Evolutionary conservation across 2,113 vertebrate genomes (phyloP).

Genomic region (Camelus bactrianus): DNA sequence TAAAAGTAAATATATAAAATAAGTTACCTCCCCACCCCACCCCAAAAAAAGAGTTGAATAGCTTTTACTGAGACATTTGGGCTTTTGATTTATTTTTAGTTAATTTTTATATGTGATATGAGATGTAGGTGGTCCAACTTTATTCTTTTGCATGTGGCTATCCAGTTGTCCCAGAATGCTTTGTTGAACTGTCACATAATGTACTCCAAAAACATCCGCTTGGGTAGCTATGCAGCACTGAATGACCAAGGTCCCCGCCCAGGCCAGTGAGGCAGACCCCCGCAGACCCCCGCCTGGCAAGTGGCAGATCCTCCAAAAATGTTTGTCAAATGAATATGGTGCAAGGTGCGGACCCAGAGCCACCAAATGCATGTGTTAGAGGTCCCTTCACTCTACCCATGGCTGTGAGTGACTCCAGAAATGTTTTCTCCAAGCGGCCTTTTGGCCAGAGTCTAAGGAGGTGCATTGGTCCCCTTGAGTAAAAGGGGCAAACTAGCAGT

Average conservation of each 20-base stretch:
- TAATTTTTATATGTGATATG: neutral
- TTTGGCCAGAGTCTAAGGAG: neutral
- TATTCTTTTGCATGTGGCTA: neutral
- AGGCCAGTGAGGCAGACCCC: neutral
- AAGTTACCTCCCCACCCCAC: no score
- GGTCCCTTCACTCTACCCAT: accelerated
- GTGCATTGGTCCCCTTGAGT: neutral
- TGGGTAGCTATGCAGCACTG: accelerated
- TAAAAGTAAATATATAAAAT: no score
- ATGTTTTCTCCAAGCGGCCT: neutral
- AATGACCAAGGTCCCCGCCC: neutral
- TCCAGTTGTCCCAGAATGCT: neutral
- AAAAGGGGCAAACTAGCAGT: neutral
- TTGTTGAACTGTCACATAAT: neutral
- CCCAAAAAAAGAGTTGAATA: neutral
- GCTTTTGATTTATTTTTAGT: neutral
- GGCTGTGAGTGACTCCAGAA: neutral
- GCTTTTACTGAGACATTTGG: neutral
- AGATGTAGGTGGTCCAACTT: neutral
- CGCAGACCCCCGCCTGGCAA: neutral
- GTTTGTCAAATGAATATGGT: neutral
- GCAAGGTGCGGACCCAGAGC: neutral
- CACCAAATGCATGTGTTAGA: neutral
- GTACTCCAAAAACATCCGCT: neutral
- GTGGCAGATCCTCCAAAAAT: neutral